Evolutionary conservation across 2,888 invertebrate genomes (phyloP).

Genomic region (Euplagia quadripunctaria): DNA sequence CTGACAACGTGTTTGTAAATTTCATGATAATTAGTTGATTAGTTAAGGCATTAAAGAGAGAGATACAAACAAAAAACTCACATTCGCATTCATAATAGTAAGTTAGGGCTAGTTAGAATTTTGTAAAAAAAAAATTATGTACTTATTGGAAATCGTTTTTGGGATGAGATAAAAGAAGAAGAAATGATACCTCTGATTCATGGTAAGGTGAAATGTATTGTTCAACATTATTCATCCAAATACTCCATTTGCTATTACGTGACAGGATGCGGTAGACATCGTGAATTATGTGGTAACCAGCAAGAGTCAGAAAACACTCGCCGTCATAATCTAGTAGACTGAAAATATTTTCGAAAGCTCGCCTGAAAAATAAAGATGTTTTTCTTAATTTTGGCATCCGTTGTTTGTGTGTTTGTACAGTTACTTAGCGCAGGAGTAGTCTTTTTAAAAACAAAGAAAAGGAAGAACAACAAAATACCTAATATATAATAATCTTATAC

Average conservation of each 20-base stretch:
- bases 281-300: slow-evolving; percentile 90
- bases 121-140: too few relatives aligned
- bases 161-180: background rate
- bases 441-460: too few relatives aligned
- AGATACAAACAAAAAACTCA: too few relatives aligned
- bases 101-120: too few relatives aligned
- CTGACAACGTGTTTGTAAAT: too few relatives aligned
- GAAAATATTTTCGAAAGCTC: slow-evolving; percentile 87
- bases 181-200: slow-evolving; percentile 56
- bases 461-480: too few relatives aligned
- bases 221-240: slow-evolving; percentile 89
- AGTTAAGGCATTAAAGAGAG: too few relatives aligned
- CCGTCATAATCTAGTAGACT: slow-evolving; percentile 90
- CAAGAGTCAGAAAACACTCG: slow-evolving; percentile 89
- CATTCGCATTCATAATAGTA: too few relatives aligned
- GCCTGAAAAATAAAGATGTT: slow-evolving; percentile 73
- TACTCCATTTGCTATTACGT: slow-evolving; percentile 82
- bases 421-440: too few relatives aligned
- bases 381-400: background rate
- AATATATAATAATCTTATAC: too few relatives aligned
- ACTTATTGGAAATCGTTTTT: background rate
- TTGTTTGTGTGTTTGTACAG: too few relatives aligned
- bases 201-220: slow-evolving; percentile 90
- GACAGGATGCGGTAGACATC: slow-evolving; percentile 89
- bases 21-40: too few relatives aligned